Percentiles rank a stretch among this genome's conserved stretches.
These are phyloP conservation scores for Cotesia typhae DNA, from an alignment of 1,140 invertebrate species.

Conservation along the genomic window DNA sequence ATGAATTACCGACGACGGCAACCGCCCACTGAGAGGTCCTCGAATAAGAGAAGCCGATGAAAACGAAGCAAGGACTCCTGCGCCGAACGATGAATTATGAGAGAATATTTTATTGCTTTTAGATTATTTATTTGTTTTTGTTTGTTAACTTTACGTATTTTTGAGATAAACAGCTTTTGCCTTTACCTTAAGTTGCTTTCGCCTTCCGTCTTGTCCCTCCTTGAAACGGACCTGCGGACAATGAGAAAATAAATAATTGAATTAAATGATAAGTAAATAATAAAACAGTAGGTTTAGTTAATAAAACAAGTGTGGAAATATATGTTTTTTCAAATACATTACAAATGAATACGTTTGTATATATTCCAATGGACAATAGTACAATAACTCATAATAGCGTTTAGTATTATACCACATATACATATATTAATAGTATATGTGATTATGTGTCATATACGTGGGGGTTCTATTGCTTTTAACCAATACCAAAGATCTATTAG, in stretches of 20 bases:
- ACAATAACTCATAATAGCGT: slow-evolving; percentile 56
- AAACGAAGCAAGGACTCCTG: slow-evolving; percentile 24
- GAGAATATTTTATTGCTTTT: not conserved
- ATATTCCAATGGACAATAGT: slow-evolving; percentile 46
- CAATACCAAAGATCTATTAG: slow-evolving; percentile 48
- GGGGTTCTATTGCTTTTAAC: slow-evolving; percentile 42
- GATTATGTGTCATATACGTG: not conserved
- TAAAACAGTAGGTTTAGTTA: not conserved
- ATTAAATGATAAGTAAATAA: not conserved
- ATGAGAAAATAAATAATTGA: slow-evolving; percentile 1
- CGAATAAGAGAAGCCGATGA: slow-evolving; percentile 33
- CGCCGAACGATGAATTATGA: slow-evolving; percentile 25
- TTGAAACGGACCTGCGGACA: slow-evolving; percentile 3
- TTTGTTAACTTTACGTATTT: not conserved
- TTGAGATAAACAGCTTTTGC: slow-evolving; percentile 28
- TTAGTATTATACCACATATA: slow-evolving; percentile 44
- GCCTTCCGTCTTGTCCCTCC: not conserved
- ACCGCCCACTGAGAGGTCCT: slow-evolving; percentile 39
- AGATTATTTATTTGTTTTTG: not conserved
- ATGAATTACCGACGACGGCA: slow-evolving; percentile 35
- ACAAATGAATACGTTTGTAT: slow-evolving; percentile 19
- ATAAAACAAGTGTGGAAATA: slow-evolving; percentile 6
- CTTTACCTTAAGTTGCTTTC: too few relatives aligned
- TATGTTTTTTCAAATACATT: not conserved
- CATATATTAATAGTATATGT: slow-evolving; percentile 45